phyloP scores from a whole-genome alignment of 2,888 invertebrate species.

The Cartodere bifasciata region DNA sequence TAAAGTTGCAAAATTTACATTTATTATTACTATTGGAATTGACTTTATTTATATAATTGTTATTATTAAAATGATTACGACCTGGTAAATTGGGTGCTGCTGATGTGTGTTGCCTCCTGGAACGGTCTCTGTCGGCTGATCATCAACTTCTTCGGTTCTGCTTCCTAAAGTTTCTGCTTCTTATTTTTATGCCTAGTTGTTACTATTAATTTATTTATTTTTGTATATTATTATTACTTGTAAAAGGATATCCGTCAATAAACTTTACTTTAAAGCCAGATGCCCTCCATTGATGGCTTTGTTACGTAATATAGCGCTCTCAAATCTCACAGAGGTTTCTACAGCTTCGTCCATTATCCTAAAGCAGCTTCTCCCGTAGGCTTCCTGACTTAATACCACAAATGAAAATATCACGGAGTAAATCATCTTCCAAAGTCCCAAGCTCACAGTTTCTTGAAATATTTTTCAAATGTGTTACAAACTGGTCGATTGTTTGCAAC shows the following conservation, averaged over 20 bases:
- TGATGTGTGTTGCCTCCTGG: conserved; percentile 1
- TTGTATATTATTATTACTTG: too few species aligned
- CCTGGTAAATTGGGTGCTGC: too few species aligned
- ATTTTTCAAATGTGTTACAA: conserved; percentile 11
- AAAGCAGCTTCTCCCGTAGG: conserved; percentile 11
- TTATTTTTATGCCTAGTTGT: too few species aligned
- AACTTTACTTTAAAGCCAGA: too few species aligned
- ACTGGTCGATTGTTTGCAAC: conserved; percentile 13
- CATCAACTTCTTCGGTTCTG: conserved; percentile 1
- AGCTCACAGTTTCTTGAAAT: conserved; percentile 13
- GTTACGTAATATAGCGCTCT: too few species aligned
- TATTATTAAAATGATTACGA: too few species aligned
- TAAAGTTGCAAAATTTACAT: conserved; percentile 3
- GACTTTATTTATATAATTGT: too few species aligned
- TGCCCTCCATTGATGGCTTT: too few species aligned
- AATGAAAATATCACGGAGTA: conserved; percentile 13
- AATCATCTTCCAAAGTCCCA: conserved; percentile 10
- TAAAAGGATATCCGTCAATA: too few species aligned
- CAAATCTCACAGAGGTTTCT: neutral
- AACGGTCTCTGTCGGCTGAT: conserved; percentile 4
- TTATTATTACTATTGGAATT: too few species aligned
- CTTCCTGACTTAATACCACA: conserved; percentile 10
- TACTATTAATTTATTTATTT: too few species aligned
- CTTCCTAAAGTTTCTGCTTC: too few species aligned
- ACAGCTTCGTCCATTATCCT: conserved; percentile 8